Percentiles rank a stretch among this genome's conserved stretches.
These are phyloP conservation scores for Cephus pulcher DNA, from an alignment of 2,888 invertebrate species.

Conservation along the genomic window DNA sequence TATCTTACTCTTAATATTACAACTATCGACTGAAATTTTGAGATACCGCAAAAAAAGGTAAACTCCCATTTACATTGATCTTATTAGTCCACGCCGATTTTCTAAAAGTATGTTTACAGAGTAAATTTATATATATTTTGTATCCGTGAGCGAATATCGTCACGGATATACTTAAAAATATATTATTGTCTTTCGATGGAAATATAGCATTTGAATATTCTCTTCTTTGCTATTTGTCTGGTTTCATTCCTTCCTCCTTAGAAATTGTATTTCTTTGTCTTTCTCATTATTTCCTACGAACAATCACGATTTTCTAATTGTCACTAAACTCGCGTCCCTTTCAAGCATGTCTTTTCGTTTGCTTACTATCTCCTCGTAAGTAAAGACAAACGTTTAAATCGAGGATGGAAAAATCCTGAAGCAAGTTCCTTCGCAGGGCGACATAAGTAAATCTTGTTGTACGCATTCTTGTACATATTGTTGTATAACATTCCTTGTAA, in stretches of 20 bases:
- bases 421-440: neutral
- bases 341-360: neutral
- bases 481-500: neutral
- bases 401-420: neutral
- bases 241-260: neutral
- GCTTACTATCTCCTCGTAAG: neutral
- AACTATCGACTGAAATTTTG: conserved; percentile 7
- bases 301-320: neutral
- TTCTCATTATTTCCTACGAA: neutral
- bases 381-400: neutral
- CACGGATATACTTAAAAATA: conserved; percentile 57
- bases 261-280: neutral
- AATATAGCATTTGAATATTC: conserved; percentile 56
- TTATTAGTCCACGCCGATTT: neutral
- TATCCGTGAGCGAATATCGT: neutral
- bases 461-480: neutral
- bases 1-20: conserved; percentile 20
- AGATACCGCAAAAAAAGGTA: neutral
- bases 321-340: neutral
- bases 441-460: neutral
- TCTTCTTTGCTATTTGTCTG: conserved; percentile 10
- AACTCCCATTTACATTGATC: neutral
- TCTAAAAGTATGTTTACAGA: neutral
- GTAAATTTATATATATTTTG: neutral
- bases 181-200: conserved; percentile 66